Conservation (phyloP, 2,888 invertebrate genomes). For the Rapana venosa region DNA sequence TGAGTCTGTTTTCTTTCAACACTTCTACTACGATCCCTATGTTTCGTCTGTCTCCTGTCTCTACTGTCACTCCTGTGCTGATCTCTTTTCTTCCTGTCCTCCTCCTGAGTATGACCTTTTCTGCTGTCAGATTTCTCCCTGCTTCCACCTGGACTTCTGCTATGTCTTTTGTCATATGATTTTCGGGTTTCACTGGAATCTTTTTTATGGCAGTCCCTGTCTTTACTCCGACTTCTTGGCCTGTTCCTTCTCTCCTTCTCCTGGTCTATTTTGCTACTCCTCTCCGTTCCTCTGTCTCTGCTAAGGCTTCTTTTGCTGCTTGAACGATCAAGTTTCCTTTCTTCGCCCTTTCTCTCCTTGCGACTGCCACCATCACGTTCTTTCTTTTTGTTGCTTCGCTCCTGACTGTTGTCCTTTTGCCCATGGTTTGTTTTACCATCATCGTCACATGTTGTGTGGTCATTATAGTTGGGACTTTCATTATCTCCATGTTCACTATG, state of each 20-base stretch:
- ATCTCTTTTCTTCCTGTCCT: background rate
- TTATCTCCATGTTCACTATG: background rate
- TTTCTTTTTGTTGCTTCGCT: slow-evolving; percentile 12
- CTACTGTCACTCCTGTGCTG: background rate
- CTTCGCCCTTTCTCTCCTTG: slow-evolving; percentile 30
- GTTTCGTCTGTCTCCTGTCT: slow-evolving; percentile 4
- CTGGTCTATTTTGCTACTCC: background rate
- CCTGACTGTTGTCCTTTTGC: background rate
- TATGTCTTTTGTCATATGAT: background rate
- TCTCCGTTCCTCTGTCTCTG: slow-evolving; percentile 26
- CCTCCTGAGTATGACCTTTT: background rate
- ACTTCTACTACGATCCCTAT: background rate
- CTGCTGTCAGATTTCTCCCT: background rate
- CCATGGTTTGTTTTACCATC: background rate
- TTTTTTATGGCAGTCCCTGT: background rate
- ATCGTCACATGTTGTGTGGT: background rate
- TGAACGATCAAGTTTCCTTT: slow-evolving; percentile 12
- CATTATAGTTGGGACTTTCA: background rate
- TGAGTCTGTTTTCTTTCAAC: background rate
- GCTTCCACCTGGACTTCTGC: slow-evolving; percentile 23
- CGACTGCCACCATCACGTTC: background rate
- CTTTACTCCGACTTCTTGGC: slow-evolving; percentile 17
- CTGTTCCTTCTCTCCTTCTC: slow-evolving; percentile 8
- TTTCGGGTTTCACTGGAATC: background rate
- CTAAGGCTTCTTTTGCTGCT: slow-evolving; percentile 34